Percentiles rank a stretch among this genome's conserved stretches.
Conservation (phyloP, 2,888 invertebrate species). For the Synergus gifuensis region DNA sequence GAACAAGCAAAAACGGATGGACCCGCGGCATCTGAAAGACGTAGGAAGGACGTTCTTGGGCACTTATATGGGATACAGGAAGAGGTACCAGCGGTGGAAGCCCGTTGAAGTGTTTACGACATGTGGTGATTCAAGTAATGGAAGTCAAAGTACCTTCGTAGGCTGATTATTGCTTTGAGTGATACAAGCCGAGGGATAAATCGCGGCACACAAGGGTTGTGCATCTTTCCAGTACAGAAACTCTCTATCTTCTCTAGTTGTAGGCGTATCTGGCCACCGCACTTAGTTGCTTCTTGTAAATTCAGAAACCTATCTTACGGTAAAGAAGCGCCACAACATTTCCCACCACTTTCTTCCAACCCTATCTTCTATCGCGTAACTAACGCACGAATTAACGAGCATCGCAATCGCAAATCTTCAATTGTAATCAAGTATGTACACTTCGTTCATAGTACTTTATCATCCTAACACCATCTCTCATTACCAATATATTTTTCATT, state of each 20-base stretch:
- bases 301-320: constrained; percentile 21
- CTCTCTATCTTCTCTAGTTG: background rate
- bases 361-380: constrained; percentile 14
- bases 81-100: constrained; percentile 37
- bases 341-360: constrained; percentile 6
- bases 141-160: constrained; percentile 39
- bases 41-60: constrained; percentile 38
- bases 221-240: background rate
- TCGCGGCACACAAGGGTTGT: background rate
- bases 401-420: constrained; percentile 33
- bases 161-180: constrained; percentile 41
- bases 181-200: constrained; percentile 40
- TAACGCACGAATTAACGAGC: constrained; percentile 31
- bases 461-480: constrained; percentile 24
- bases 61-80: constrained; percentile 40
- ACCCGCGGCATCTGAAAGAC: constrained; percentile 39
- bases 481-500: background rate
- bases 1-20: constrained; percentile 40
- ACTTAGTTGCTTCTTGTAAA: constrained; percentile 6
- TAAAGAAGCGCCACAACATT: constrained; percentile 14
- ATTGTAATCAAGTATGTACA: constrained; percentile 36
- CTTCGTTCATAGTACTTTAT: constrained; percentile 14
- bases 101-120: constrained; percentile 41
- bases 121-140: constrained; percentile 41
- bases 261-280: constrained; percentile 18